A percentile compares a stretch with the other conserved stretches of the same genome.
Evolutionary conservation across 2,113 vertebrate species (phyloP).

Genomic region (Ondatra zibethicus): DNA sequence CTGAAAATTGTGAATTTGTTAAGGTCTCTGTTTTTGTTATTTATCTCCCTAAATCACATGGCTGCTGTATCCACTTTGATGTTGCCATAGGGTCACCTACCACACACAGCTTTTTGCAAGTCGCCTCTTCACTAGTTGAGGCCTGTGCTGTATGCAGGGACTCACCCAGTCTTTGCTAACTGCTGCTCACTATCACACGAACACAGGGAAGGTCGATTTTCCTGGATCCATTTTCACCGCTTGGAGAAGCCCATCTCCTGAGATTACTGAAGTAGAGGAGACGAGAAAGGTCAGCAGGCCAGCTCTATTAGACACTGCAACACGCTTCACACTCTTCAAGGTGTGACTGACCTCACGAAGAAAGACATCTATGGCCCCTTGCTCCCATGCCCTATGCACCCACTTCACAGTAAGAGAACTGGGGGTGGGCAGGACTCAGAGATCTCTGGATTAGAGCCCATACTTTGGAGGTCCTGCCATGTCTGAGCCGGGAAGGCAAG

Average conservation of each 20-base stretch:
- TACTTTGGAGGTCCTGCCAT: neutral
- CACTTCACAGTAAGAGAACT: neutral
- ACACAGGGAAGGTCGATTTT: neutral
- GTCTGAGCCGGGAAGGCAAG: no score
- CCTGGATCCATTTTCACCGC: neutral
- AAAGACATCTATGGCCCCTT: neutral
- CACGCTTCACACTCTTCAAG: neutral
- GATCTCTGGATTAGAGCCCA: neutral
- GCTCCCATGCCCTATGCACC: neutral
- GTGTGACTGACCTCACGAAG: no score
- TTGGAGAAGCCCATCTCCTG: neutral
- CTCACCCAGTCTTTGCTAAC: neutral
- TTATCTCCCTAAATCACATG: neutral
- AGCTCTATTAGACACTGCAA: neutral
- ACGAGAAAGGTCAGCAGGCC: neutral
- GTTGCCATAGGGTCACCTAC: neutral
- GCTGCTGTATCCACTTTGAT: no score
- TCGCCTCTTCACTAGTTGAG: neutral
- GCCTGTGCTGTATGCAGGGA: accelerated
- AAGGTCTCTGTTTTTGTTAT: neutral
- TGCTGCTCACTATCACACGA: neutral
- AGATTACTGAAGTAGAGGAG: neutral
- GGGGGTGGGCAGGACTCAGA: neutral
- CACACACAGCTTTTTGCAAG: accelerated
- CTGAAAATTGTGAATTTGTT: neutral